Evolutionary conservation across 2,113 vertebrate species (phyloP).

Genomic region (Cyprichromis sp.): DNA sequence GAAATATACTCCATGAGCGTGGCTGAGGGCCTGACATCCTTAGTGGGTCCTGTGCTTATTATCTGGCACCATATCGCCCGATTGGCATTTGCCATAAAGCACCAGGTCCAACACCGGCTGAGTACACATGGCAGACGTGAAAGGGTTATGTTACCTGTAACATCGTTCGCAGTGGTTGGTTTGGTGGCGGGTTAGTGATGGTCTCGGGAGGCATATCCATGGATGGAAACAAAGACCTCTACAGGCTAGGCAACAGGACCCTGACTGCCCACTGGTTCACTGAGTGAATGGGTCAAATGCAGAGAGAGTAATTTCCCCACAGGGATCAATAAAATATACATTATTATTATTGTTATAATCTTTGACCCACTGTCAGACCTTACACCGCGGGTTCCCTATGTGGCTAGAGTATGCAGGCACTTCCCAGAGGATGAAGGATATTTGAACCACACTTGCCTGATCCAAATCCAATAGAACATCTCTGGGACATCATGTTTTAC

Average conservation of each 20-base stretch:
- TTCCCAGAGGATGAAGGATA: neutral
- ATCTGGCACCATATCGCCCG: neutral
- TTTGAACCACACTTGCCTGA: neutral
- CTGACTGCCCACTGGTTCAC: neutral
- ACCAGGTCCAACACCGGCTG: neutral
- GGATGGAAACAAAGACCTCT: neutral
- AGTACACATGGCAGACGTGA: neutral
- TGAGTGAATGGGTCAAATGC: neutral
- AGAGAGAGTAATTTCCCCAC: neutral
- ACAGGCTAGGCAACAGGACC: neutral
- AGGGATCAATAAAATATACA: neutral
- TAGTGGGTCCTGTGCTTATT: neutral
- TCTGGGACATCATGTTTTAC: neutral
- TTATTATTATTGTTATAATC: neutral
- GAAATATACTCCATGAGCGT: neutral
- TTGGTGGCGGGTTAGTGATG: neutral
- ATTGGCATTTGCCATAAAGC: neutral
- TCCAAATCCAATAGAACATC: neutral
- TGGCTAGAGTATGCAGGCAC: neutral
- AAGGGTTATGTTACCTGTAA: neutral
- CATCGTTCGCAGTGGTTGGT: neutral
- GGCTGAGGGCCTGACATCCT: neutral
- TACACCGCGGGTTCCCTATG: accelerated
- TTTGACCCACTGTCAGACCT: neutral
- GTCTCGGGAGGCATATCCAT: neutral